phyloP scores from a whole-genome alignment of 2,888 invertebrate genomes.

The Cacoxenus indagator region DNA sequence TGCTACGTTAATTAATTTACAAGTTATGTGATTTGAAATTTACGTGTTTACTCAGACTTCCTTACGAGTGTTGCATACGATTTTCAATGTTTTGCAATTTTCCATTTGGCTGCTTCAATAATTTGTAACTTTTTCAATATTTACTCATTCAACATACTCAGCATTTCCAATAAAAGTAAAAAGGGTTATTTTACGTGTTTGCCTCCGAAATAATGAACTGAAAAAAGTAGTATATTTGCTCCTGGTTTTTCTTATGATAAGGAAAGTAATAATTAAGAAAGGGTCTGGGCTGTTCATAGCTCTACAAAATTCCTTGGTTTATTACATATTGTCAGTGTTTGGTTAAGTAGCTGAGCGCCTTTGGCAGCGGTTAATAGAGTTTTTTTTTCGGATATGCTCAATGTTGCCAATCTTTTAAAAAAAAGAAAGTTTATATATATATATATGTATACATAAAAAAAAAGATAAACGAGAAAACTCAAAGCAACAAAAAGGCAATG shows the following conservation, averaged over 20 bases:
- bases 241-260: background rate
- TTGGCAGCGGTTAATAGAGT: too few species aligned
- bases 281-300: background rate
- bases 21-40: too few species aligned
- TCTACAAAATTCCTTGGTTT: background rate
- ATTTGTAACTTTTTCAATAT: background rate
- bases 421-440: too few species aligned
- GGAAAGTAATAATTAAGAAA: background rate
- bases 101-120: background rate
- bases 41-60: background rate
- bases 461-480: too few species aligned
- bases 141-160: slow-evolving; percentile 1
- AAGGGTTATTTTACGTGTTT: background rate
- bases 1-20: background rate
- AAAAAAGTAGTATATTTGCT: background rate
- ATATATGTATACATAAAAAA: too few species aligned
- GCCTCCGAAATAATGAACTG: background rate
- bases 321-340: background rate
- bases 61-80: background rate
- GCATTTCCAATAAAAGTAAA: slow-evolving; percentile 1
- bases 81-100: slow-evolving; percentile 4
- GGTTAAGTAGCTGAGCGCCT: background rate
- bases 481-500: too few species aligned
- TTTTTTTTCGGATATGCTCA: too few species aligned
- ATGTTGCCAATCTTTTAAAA: too few species aligned